Base-by-base conservation (phyloP, 2,888 invertebrate genomes). In the Tenthredo amoena region DNA sequence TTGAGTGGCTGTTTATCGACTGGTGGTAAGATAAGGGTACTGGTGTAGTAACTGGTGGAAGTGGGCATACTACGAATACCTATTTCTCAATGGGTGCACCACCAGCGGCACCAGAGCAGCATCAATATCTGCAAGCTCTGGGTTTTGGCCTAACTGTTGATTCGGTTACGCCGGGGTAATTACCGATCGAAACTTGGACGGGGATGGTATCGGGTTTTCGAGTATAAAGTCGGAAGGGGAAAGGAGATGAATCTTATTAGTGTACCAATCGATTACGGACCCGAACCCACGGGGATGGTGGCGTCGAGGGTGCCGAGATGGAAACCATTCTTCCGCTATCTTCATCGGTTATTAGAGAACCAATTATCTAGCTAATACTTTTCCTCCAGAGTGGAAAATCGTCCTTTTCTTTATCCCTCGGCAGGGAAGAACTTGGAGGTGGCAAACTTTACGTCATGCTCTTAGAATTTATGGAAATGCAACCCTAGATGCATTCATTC, bases 141-240 rank as follows among this genome's bases (percentile, higher is more conserved):
- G 58, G 50, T 79, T 50, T 55, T 72, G 65, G 86, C 84, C 87
- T 87, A 86, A 86, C 87, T 86, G 87, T 87, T 87, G 88, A 88
- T 88, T 88, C 87, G 83, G 85, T 85, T 87, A 87, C 86, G 88
- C 88, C 68, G 72, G 86, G 87, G 89, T 88, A 89, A 89, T 89
- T 89, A 88, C 65, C 31, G 81, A 55, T 79, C 85, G 85, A 79
- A 85, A 68, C 87, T 86, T 86, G 87, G 47, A 47, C 34, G 34
- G 71, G 37, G 47, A 40, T 47, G 43, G 40, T 43, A 47, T 47
- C 34, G 34, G 55, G 55, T 34, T 58, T 50, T 55, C 34, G n/a
- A 5, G 34, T 40, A n/a, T 12, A 21, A 26, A 31, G 55, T 7
- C 40, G 34, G 34, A 26, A 18, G 21, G 55, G 79, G 79, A n/a